These are phyloP conservation scores for Anthrax anthrax DNA, from an alignment of 2,888 invertebrate genomes.

Conservation along the genomic window DNA sequence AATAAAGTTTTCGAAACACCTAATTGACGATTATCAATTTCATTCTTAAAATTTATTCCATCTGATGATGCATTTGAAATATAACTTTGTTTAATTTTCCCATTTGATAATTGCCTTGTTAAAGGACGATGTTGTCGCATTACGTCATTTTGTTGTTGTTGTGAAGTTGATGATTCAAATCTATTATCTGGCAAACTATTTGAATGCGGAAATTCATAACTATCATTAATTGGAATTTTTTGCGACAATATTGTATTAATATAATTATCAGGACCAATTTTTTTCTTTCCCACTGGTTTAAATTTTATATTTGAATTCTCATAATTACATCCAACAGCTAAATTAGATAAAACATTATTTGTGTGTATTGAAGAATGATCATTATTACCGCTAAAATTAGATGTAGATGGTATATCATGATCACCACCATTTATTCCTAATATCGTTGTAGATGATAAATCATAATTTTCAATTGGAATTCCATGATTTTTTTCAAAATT, in stretches of 20 bases:
- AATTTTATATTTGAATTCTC: slow-evolving; percentile 29
- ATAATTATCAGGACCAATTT: slow-evolving; percentile 59
- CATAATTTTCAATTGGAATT: background rate
- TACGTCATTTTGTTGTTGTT: slow-evolving; percentile 12
- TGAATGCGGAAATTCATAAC: slow-evolving; percentile 27
- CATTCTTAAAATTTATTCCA: slow-evolving; percentile 13
- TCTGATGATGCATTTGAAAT: slow-evolving; percentile 31
- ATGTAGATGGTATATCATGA: no score
- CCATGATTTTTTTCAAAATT: slow-evolving; percentile 22
- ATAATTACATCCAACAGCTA: background rate
- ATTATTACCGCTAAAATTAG: background rate
- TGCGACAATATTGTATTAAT: slow-evolving; percentile 43
- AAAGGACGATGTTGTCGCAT: slow-evolving; percentile 49
- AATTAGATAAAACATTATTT: background rate
- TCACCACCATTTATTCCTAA: background rate
- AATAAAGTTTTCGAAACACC: slow-evolving; percentile 19
- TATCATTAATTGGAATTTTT: slow-evolving; percentile 31
- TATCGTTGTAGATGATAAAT: background rate
- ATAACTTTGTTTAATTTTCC: slow-evolving; percentile 34
- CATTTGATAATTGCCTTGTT: slow-evolving; percentile 48
- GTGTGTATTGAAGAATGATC: no score
- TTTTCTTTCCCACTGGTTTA: slow-evolving; percentile 45
- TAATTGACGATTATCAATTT: slow-evolving; percentile 11
- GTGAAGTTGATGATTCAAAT: slow-evolving; percentile 2
- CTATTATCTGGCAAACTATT: background rate